Percentiles rank a stretch among this genome's conserved stretches.
Evolutionary conservation across 2,113 vertebrate species (phyloP).

Genomic region (Bagarius yarrelli): DNA sequence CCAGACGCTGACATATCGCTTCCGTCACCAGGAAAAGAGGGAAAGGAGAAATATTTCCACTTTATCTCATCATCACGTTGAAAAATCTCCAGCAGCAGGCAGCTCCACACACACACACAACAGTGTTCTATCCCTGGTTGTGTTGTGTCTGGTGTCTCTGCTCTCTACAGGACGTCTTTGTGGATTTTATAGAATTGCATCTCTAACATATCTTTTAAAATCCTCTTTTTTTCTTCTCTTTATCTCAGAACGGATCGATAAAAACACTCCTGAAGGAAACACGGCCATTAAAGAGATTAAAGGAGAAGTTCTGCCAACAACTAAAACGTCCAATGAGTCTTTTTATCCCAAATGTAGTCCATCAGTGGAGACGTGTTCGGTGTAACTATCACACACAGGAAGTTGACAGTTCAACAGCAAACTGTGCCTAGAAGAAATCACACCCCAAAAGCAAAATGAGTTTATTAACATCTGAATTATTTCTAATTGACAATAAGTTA

Average conservation of each 20-base stretch:
- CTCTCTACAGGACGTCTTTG: constrained; percentile 3
- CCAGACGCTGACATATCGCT: constrained; percentile 37
- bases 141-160: neutral
- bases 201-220: constrained; percentile 19
- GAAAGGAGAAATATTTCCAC: constrained; percentile 41
- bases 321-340: neutral
- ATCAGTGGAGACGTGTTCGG: constrained; percentile 10
- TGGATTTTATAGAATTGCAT: neutral
- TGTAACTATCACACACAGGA: constrained; percentile 2
- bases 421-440: neutral
- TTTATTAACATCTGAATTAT: neutral
- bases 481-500: neutral
- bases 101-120: neutral
- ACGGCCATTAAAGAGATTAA: constrained; percentile 22
- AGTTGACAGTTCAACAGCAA: neutral
- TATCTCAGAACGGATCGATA: constrained; percentile 16
- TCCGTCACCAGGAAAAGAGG: constrained; percentile 5
- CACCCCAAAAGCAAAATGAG: neutral
- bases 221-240: constrained; percentile 14
- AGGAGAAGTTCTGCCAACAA: constrained; percentile 22
- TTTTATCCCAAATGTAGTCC: constrained; percentile 14
- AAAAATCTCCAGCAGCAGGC: constrained; percentile 46
- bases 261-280: constrained; percentile 27
- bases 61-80: constrained; percentile 44
- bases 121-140: neutral